Evolutionary conservation across 2,113 vertebrate species (phyloP).

Genomic region (Papio anubis): DNA sequence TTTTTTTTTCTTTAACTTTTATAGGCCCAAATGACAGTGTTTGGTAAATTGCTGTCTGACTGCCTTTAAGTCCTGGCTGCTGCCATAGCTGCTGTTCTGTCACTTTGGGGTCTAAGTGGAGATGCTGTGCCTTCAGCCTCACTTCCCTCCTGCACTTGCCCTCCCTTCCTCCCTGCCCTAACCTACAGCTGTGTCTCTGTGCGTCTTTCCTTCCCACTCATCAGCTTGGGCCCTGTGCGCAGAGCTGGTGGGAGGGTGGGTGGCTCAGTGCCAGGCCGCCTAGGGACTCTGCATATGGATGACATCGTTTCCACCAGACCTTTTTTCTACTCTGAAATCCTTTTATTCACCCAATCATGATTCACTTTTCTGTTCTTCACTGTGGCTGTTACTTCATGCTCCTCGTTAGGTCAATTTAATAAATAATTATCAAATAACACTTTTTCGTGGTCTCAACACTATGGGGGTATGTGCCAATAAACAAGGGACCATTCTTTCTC

Average conservation of each 20-base stretch:
- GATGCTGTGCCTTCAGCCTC: fast-evolving
- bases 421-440: not conserved
- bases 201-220: too few species aligned
- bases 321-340: not conserved
- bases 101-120: fast-evolving
- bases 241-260: not conserved
- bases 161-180: not conserved
- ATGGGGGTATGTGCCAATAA: not conserved
- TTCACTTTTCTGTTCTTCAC: not conserved
- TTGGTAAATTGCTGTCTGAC: not conserved
- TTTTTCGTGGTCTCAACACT: not conserved
- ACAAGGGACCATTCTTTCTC: not conserved
- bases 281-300: not conserved
- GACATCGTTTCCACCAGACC: not conserved
- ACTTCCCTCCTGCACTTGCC: not conserved
- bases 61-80: not conserved
- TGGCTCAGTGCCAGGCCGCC: fast-evolving
- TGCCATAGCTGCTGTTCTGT: not conserved
- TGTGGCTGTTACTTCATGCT: not conserved
- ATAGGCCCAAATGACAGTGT: too few species aligned
- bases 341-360: not conserved
- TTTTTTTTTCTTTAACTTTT: not conserved
- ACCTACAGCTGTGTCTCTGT: not conserved
- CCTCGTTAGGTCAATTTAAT: not conserved
- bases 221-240: not conserved